Percentiles rank a stretch among this genome's conserved stretches.
phyloP scores from a whole-genome alignment of 2,797 vertebrate species.

The Miichthys miiuy region DNA sequence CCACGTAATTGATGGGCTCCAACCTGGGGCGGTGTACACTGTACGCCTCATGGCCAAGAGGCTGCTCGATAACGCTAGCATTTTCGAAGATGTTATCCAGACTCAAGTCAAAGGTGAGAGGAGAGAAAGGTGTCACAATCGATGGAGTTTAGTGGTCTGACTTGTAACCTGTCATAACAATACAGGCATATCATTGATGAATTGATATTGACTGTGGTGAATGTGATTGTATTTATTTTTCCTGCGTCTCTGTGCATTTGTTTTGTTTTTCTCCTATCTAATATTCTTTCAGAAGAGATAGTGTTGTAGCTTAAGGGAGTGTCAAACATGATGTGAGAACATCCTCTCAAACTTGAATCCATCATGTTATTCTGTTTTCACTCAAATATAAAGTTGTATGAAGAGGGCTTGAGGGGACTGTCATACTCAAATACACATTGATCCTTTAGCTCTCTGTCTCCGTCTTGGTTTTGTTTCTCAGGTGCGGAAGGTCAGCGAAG shows the following conservation, averaged over 20 bases:
- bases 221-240: background rate
- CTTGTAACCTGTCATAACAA: constrained; percentile 2
- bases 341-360: constrained; percentile 46
- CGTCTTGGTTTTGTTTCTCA: constrained; percentile 61
- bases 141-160: constrained; percentile 42
- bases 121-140: constrained; percentile 22
- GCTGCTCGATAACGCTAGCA: constrained; percentile 92
- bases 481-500: constrained; percentile 80
- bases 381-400: constrained; percentile 45
- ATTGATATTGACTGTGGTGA: constrained; percentile 16
- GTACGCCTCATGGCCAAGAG: constrained; percentile 92
- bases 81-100: constrained; percentile 96
- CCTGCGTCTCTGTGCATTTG: constrained; percentile 19
- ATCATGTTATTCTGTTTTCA: constrained; percentile 46
- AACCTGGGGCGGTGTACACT: constrained; percentile 89
- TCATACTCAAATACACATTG: constrained; percentile 7
- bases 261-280: constrained; percentile 23
- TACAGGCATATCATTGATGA: background rate
- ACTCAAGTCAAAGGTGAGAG: constrained; percentile 94
- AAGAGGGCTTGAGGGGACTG: constrained; percentile 26
- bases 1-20: constrained; percentile 90
- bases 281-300: constrained; percentile 43
- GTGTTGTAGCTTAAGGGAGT: constrained; percentile 45
- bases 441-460: constrained; percentile 34
- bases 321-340: constrained; percentile 37